Evolutionary conservation across 2,797 vertebrate genomes (phyloP), one percentile per base, ranked within the genome.

Genomic region (Sebastolobus altivelis): DNA sequence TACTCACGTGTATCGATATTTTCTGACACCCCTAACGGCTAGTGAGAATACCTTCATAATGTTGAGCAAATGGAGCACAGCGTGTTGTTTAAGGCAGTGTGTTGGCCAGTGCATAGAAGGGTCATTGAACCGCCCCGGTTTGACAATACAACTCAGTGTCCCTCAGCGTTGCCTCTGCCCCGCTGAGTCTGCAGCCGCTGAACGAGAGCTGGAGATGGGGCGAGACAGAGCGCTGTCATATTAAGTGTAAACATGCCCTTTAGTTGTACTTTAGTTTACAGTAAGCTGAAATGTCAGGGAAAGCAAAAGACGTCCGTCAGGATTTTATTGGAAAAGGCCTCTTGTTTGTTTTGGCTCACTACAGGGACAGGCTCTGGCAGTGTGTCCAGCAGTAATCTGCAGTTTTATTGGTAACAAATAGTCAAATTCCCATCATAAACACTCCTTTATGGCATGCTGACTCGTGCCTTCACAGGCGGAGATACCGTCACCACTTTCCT

Each of bases 61-160:
- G 59, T 52, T 14, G 8, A 76, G 79, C 75, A 80, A 90, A 90
- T 86, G 68, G 82, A 88, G 70, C 85, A 74, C 83, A 83, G 79
- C 22, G 65, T 82, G 77, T 52, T 74, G 82, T 88, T 77, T 68
- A 81, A 74, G 72, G 74, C 77, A 79, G 76, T 72, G 77, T 80
- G 68, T 71, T 86, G 77, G 80, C 46, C 78, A 61, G 65, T 77
- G 74, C 81, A 94, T 75, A 95, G 91, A 93, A 72, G 89, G 87
- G 80, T 90, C 92, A 93, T 94, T 95, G 92, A 95, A 90, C 86
- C 65, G 22, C 27, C 75, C 62, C 8, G 7, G 54, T 63, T 46
- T 75, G 81, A 95, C 94, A 95, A 94, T 93, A 81, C 82, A 55
- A 54, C 76, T 82, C 92, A 92, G 85, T 95, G 93, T 95, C 93